Conservation (phyloP, 1,140 invertebrate species). For the Drosophila lacteicornis region DNA sequence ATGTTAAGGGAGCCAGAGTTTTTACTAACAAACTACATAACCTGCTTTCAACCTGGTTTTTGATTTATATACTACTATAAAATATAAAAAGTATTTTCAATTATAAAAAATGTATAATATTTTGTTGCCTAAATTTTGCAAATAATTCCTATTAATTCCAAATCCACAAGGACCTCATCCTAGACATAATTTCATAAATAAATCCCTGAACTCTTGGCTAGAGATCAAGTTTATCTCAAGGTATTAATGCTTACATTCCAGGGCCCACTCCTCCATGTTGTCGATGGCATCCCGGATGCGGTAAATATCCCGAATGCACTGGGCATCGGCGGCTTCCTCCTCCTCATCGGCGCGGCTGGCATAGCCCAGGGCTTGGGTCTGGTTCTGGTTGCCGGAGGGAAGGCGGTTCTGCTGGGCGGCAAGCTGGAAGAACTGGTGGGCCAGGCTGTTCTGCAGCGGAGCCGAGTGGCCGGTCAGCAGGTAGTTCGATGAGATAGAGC, state of each 20-base stretch:
- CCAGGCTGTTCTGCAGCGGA: constrained; percentile 51
- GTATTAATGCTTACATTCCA: constrained; percentile 61
- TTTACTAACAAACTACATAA: too few species aligned
- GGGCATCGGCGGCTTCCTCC: background rate
- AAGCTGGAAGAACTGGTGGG: constrained; percentile 60
- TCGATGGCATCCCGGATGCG: constrained; percentile 57
- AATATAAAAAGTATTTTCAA: too few species aligned
- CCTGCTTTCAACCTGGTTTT: too few species aligned
- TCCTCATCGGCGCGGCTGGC: constrained; percentile 24
- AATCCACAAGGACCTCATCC: background rate
- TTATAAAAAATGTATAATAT: too few species aligned
- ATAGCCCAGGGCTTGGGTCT: background rate
- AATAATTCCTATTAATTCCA: too few species aligned
- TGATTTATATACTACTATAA: too few species aligned
- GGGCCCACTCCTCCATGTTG: constrained; percentile 69
- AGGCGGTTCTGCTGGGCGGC: constrained; percentile 9
- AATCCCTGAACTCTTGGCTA: background rate
- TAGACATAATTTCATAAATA: background rate
- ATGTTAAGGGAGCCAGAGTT: too few species aligned
- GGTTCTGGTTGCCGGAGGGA: constrained; percentile 1
- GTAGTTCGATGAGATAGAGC: background rate
- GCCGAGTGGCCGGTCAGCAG: constrained; percentile 52
- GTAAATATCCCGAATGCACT: constrained; percentile 52
- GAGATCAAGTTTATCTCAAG: too few species aligned
- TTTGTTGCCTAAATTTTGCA: too few species aligned